Evolutionary conservation across 2,113 vertebrate genomes (phyloP).

Genomic region (Panthera uncia): DNA sequence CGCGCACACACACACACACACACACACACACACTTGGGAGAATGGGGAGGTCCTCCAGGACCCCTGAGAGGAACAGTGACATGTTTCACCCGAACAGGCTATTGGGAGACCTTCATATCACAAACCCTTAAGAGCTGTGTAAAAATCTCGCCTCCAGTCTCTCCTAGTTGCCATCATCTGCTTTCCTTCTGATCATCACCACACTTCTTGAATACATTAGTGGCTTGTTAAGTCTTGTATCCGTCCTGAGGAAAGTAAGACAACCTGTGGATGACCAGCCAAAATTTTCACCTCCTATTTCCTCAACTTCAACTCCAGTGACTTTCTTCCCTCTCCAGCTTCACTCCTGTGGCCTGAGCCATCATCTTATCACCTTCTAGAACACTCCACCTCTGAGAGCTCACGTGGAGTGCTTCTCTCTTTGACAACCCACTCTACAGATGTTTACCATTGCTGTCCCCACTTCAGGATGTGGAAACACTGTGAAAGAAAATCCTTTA

Average conservation of each 20-base stretch:
- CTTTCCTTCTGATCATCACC: not conserved
- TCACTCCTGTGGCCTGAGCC: not conserved
- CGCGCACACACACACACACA: fast-evolving
- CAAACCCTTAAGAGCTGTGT: not conserved
- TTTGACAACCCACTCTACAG: not conserved
- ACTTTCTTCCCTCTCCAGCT: not conserved
- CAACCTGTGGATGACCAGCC: not conserved
- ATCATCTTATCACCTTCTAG: not conserved
- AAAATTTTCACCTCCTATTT: not conserved
- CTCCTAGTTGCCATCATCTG: not conserved
- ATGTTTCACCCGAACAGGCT: not conserved
- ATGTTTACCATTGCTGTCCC: not conserved
- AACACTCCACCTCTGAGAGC: not conserved
- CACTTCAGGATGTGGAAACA: not conserved
- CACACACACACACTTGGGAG: too few species aligned
- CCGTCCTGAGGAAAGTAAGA: not conserved
- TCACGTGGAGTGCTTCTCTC: not conserved
- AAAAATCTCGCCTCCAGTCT: not conserved
- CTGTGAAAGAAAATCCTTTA: not conserved
- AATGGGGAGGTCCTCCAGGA: not conserved
- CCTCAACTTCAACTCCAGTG: not conserved
- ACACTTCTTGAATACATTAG: not conserved
- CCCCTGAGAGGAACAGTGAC: not conserved
- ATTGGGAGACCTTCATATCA: not conserved
- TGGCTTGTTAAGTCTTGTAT: not conserved